Evolutionary conservation across 2,797 vertebrate genomes (phyloP).

Genomic region (Eleutherodactylus coqui): DNA sequence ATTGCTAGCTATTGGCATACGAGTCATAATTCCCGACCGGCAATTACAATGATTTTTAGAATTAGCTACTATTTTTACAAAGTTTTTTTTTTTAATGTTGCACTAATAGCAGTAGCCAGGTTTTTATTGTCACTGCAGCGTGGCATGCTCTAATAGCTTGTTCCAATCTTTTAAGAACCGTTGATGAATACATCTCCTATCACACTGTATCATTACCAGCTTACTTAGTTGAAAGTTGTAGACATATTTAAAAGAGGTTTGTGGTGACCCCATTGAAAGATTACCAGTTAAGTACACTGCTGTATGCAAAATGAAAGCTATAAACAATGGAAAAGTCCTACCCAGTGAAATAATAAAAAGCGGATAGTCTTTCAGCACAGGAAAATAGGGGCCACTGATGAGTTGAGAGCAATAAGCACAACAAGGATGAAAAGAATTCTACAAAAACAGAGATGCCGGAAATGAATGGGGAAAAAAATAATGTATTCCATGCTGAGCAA

Average conservation of each 20-base stretch:
- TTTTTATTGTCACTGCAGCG: background rate
- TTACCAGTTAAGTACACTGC: background rate
- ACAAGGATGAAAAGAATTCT: background rate
- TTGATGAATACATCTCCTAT: background rate
- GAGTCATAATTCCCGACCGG: too few species aligned
- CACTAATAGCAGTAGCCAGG: background rate
- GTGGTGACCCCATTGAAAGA: background rate
- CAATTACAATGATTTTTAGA: background rate
- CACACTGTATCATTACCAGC: background rate
- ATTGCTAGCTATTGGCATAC: too few species aligned
- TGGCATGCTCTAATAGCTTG: background rate
- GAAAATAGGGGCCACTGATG: background rate
- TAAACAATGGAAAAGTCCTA: slow-evolving; percentile 34
- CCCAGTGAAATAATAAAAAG: background rate
- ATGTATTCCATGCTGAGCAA: background rate
- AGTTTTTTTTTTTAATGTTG: background rate
- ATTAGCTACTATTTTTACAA: background rate
- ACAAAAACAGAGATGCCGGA: background rate
- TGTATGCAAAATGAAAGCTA: background rate
- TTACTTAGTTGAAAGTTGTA: background rate
- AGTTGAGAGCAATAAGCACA: background rate
- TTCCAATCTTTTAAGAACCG: slow-evolving; percentile 8
- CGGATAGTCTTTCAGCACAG: slow-evolving; percentile 33
- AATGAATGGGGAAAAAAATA: background rate
- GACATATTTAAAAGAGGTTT: background rate